Evolutionary conservation across 2,888 invertebrate species (phyloP), one percentile per base, ranked within the genome.

Genomic region (Leptopterna dolabrata): DNA sequence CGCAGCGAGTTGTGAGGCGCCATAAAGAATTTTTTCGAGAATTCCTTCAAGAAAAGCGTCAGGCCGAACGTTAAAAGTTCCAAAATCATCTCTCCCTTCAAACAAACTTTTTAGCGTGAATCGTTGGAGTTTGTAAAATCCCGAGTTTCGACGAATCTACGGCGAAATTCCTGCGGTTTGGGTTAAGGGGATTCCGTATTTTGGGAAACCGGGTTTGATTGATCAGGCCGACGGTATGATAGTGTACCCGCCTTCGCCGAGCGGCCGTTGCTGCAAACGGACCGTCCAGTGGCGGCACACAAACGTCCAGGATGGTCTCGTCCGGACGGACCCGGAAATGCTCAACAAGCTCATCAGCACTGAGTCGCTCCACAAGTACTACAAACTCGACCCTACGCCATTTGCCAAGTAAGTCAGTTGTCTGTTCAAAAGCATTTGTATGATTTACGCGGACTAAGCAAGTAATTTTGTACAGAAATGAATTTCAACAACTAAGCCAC

Each of bases 301-400:
- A 83, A 92, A 93, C 90, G 92, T 93, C 51, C 92, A 92, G 89
- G 92, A 93, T 88, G 93, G 93, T 1, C 89, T 93, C 89, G 92
- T 93, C 1, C 91, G 92, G 63, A 92, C 93, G 0, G 92, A 93
- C 89, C 92, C 92, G 88, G 90, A 92, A 0, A 93, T 93, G 87
- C 91, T 93, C 16, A 91, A 92, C 87, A 91, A 92, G 88, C 92
- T 93, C 87, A 92, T 93, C 89, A 93, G 93, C 89, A 92, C 92
- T 27, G 92, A 93, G n/a, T 92, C 93, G n/a, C 93, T 93, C 88
- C 91, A 92, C 47, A 92, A 93, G 89, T 92, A 92, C 90, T 93
- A 93, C 90, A 92, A 92, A 85, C 91, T 93, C 88, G 93, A 93
- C 88, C 91, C 92, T 13, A 92, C 92, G 89, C 93, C 93, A 7